Evolutionary conservation across 2,797 vertebrate genomes (phyloP).

Genomic region (Etheostoma perlongum): DNA sequence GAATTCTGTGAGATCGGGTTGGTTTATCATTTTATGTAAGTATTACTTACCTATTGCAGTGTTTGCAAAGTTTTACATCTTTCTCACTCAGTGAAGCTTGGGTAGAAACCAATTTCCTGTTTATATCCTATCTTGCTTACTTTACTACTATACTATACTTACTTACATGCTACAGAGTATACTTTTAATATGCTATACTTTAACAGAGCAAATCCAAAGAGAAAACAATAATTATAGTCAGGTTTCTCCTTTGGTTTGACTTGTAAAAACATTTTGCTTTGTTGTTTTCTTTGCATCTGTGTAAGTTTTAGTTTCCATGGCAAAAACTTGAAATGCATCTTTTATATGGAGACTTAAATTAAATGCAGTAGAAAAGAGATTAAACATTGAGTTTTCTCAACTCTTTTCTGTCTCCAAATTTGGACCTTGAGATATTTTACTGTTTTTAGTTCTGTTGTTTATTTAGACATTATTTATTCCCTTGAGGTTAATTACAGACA

Average conservation of each 20-base stretch:
- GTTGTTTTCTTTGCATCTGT: neutral
- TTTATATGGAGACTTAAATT: too few relatives aligned
- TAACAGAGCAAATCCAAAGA: neutral
- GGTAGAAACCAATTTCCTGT: too few relatives aligned
- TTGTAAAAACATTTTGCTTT: neutral
- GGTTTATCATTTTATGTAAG: neutral
- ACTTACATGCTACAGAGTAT: too few relatives aligned
- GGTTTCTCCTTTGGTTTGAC: neutral
- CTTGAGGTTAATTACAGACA: slow-evolving; percentile 47
- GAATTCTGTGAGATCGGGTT: too few relatives aligned
- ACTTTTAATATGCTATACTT: too few relatives aligned
- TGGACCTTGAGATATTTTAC: neutral
- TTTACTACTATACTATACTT: too few relatives aligned
- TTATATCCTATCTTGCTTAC: neutral
- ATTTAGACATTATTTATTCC: slow-evolving; percentile 42
- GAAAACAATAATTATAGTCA: neutral
- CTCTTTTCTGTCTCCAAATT: neutral
- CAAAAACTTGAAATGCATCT: neutral
- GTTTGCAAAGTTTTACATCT: neutral
- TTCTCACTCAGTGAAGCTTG: too few relatives aligned
- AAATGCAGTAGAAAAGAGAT: neutral
- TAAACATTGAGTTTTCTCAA: neutral
- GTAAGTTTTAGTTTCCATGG: neutral
- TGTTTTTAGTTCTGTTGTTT: slow-evolving; percentile 12
- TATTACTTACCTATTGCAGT: neutral